These are phyloP conservation scores for Tetramorium parvispinum DNA, from an alignment of 1,140 invertebrate genomes.

Conservation along the genomic window DNA sequence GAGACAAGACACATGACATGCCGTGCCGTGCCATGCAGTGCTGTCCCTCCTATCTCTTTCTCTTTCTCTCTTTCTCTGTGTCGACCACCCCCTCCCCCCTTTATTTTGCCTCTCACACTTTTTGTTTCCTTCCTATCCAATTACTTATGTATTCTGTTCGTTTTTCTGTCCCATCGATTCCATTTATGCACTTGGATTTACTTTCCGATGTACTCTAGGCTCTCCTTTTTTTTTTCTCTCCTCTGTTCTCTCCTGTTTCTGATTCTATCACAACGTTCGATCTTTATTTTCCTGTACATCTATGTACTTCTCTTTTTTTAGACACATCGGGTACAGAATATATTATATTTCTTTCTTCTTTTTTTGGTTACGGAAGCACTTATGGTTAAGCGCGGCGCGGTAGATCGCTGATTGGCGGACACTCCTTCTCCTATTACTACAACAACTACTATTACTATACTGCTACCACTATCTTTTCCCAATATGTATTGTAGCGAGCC, in stretches of 20 bases:
- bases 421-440: constrained; percentile 73
- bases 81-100: background rate
- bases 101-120: background rate
- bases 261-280: constrained; percentile 8
- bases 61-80: background rate
- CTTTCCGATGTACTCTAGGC: background rate
- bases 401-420: constrained; percentile 76
- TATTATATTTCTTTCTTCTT: background rate
- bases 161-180: background rate
- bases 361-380: constrained; percentile 73
- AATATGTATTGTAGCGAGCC: constrained; percentile 66
- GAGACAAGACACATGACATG: constrained; percentile 84
- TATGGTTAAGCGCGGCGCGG: constrained; percentile 81
- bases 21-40: constrained; percentile 80
- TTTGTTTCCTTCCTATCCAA: background rate
- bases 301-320: constrained; percentile 17
- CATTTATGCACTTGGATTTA: background rate
- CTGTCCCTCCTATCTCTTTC: constrained; percentile 42
- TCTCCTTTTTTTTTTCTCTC: background rate
- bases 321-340: constrained; percentile 32
- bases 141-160: constrained; percentile 20
- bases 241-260: constrained; percentile 1
- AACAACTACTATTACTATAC: constrained; percentile 66
- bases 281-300: constrained; percentile 13
- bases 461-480: constrained; percentile 73